Base-by-base conservation (phyloP, 2,797 vertebrate genomes). In the Coracias cyanogaster region DNA sequence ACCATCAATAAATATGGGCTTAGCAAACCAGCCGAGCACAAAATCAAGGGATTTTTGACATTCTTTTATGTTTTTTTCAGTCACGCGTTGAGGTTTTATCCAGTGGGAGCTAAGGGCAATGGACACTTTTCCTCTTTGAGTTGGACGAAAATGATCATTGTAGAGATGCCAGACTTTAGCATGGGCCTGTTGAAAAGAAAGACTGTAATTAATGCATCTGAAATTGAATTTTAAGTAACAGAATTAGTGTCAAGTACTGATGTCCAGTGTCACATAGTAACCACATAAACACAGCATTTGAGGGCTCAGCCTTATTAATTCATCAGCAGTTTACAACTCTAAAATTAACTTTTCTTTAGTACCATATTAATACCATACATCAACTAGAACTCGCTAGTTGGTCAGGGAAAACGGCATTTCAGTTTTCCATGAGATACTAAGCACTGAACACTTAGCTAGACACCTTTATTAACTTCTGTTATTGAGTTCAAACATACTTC, bases 11-110 rank as follows among this genome's bases (percentile, higher is more conserved):
- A 99, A 99, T 58, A 99, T 94, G 10, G 99, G 99, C 64, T 98
- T 98, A 51, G 99, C 99, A 81, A 99, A 99, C 99, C 99, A 99
- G 84, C 99, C 99, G 10, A 99, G 98, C 18, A 99, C 99, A 4
- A 99, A 99, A 94, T 99, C 98, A 62, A 99, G 98, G 49, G 99
- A 99, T 94, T 99, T 99, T 96, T 99, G 99, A 92, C 99, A 99
- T 66, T 98, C 98, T 35, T 95, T 92, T 57, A 99, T 97, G 97
- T 98, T 98, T 60, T 98, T 98, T 81, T 98, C 96, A 4, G 98
- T 98, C 67, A 98, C 98, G 64, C 37, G 98, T 60, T 98, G 98
- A 70, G 99, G 99, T 72, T 96, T 98, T 97, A 99, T 98, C 99
- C 99, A 99, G 97, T 99, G 99, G 26, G 99, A 99, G 67, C 99